These are phyloP conservation scores for Jacana jacana DNA, from an alignment of 2,113 vertebrate genomes.

Conservation along the genomic window DNA sequence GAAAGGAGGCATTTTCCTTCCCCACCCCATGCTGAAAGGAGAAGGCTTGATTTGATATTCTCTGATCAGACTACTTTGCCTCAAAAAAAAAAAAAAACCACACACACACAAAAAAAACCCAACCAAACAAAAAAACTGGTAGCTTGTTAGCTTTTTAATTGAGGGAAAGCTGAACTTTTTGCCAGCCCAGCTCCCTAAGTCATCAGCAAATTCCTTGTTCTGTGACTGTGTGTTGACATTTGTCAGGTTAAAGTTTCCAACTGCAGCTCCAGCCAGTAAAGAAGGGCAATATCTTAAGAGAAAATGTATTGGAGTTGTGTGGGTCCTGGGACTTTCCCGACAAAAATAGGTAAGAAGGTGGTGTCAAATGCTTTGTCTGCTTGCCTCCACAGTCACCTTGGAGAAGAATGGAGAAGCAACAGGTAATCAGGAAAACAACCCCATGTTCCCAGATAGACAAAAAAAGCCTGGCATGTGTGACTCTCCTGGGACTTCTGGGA, in stretches of 20 bases:
- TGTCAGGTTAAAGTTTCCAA: neutral
- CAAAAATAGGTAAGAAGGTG: neutral
- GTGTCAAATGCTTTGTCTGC: neutral
- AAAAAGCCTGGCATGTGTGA: neutral
- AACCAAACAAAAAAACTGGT: neutral
- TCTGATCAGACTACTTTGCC: neutral
- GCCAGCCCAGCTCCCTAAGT: neutral
- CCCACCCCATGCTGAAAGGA: neutral
- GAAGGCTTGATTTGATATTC: neutral
- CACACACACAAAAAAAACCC: no score
- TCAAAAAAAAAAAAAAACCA: neutral
- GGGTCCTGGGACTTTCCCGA: neutral
- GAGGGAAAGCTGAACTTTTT: neutral
- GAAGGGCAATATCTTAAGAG: neutral
- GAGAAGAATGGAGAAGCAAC: neutral
- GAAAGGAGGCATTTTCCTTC: neutral
- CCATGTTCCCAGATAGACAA: neutral
- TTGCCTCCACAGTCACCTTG: neutral
- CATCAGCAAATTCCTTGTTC: neutral
- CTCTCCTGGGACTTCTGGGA: neutral
- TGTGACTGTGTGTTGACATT: neutral
- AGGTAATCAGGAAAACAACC: neutral
- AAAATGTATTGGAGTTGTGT: neutral
- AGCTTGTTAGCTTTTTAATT: neutral
- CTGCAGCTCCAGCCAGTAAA: neutral